phyloP scores from a whole-genome alignment of 1,140 invertebrate species.

The Nilaparvata lugens region DNA sequence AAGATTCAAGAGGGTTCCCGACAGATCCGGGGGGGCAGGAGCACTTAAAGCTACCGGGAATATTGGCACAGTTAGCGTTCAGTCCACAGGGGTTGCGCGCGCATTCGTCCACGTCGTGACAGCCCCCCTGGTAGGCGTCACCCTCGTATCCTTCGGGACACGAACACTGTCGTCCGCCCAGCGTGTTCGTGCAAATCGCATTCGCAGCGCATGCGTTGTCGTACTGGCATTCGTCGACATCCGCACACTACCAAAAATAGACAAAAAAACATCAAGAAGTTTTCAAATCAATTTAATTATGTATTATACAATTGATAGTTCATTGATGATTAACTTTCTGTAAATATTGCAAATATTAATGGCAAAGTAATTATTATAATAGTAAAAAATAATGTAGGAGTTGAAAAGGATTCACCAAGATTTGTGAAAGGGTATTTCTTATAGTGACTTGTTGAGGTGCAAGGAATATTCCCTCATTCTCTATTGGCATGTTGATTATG shows the following conservation, averaged over 20 bases:
- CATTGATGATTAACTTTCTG: too few species aligned
- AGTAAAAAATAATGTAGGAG: too few species aligned
- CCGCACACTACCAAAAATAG: slow-evolving; percentile 53
- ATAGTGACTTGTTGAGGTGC: too few species aligned
- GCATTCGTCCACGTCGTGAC: slow-evolving; percentile 61
- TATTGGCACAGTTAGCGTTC: slow-evolving; percentile 60
- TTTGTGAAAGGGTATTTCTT: too few species aligned
- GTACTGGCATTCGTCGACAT: slow-evolving; percentile 72
- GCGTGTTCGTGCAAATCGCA: slow-evolving; percentile 68
- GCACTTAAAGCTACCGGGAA: slow-evolving; percentile 63
- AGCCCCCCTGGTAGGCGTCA: slow-evolving; percentile 51
- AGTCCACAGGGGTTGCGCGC: slow-evolving; percentile 55
- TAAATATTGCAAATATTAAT: too few species aligned
- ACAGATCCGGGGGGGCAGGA: slow-evolving; percentile 63
- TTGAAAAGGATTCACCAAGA: too few species aligned
- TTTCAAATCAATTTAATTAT: too few species aligned
- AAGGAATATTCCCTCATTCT: too few species aligned
- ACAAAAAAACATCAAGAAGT: background rate
- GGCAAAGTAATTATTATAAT: too few species aligned
- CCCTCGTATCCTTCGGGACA: slow-evolving; percentile 73
- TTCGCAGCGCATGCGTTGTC: slow-evolving; percentile 62
- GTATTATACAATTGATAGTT: too few species aligned
- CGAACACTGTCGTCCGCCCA: slow-evolving; percentile 68
- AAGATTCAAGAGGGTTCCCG: slow-evolving; percentile 60
- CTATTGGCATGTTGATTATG: too few species aligned